Evolutionary conservation across 2,113 vertebrate genomes (phyloP).

Genomic region (Cyprinus carpio): DNA sequence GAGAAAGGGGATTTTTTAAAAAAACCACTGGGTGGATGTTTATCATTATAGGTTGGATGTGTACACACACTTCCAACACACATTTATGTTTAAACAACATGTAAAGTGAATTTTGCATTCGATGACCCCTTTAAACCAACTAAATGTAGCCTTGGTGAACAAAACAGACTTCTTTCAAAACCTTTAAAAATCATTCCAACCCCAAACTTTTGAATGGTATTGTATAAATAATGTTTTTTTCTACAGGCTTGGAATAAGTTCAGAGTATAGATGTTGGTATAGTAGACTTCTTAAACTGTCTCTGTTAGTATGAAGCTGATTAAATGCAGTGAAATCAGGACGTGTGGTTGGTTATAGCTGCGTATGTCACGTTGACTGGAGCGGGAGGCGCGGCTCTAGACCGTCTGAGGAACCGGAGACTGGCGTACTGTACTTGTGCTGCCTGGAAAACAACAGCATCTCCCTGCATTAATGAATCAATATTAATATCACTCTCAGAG

Average conservation of each 20-base stretch:
- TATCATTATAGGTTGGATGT: no score
- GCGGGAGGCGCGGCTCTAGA: neutral
- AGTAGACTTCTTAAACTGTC: neutral
- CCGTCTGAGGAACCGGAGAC: neutral
- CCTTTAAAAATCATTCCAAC: no score
- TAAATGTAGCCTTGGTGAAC: no score
- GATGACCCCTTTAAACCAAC: no score
- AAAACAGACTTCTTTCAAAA: neutral
- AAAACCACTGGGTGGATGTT: no score
- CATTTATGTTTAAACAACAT: no score
- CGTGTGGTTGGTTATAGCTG: neutral
- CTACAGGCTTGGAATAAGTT: no score
- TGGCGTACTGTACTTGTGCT: neutral
- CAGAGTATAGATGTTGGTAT: neutral
- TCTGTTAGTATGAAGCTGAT: neutral
- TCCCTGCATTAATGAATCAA: neutral
- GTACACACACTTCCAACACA: no score
- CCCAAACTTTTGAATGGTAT: neutral
- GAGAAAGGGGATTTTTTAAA: no score
- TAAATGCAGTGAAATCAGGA: neutral
- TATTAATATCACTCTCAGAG: neutral
- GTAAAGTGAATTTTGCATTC: no score
- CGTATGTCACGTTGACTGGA: neutral
- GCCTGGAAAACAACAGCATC: constrained; percentile 3
- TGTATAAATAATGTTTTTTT: neutral